Base-by-base conservation (phyloP, 2,797 vertebrate species). In the Halcyon chelicuti region DNA sequence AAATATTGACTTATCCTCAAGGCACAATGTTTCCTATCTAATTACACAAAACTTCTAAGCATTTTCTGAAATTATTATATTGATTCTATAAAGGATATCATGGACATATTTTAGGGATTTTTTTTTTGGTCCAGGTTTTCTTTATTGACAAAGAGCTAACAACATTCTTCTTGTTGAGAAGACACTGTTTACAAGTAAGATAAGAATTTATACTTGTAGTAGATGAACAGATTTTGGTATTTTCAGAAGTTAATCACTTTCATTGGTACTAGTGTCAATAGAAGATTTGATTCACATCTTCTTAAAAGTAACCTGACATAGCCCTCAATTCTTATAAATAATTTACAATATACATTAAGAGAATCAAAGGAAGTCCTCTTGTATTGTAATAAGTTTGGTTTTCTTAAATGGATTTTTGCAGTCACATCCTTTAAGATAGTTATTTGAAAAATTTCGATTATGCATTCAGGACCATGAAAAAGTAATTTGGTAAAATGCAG, bases 1-100 rank as follows among this genome's bases (percentile, higher is more conserved):
- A 95, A 92, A 37, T 39, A 51, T 26, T 80, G 22, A 90, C 10
- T 78, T 91, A 70, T 57, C 33, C 94, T 93, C 71, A 95, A 90
- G 47, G 19, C 26, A 26, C 29, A 85, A 7, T 33, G 61, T 95
- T 83, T 85, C 47, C 31, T 78, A 72, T 70, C 10, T 80, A 7
- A 35, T 91, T 71, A 4, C 19, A 33, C 52, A 93, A 93, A 58
- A 72, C 4, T 87, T 93, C 68, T 20, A 80, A 93, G 2, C 19
- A 54, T 60, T 62, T 92, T 86, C 17, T 75, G 14, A 49, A 74
- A 93, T 52, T 2, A 46, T 31, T 31, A 7, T 70, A 78, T 57
- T 86, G 9, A 51, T 83, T 76, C 6, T 80, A 28, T 23, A 78
- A 25, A 79, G 3, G 4, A 14, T 42, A 49, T 33, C 5, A 47